Conservation (phyloP, 2,797 vertebrate genomes). For the Pterois miles region DNA sequence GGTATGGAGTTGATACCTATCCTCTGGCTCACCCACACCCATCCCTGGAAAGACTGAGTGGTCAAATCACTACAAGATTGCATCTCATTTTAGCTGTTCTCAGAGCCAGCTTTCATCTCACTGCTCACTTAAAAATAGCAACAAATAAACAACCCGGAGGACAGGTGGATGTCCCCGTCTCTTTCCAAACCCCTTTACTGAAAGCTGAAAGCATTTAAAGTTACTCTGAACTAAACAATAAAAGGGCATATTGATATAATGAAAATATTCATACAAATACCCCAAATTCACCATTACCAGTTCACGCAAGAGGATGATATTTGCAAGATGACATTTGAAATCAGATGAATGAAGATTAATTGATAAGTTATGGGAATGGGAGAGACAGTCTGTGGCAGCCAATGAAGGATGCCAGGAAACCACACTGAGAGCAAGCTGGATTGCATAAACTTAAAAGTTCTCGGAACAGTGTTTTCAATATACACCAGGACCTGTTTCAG, state of each 20-base stretch:
- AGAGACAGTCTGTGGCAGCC: slow-evolving; percentile 29
- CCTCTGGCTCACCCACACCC: slow-evolving; percentile 23
- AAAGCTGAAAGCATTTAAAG: neutral
- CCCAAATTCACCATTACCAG: slow-evolving; percentile 1
- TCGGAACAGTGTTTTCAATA: slow-evolving; percentile 30
- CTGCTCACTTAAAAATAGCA: neutral
- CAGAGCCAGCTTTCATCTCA: slow-evolving; percentile 44
- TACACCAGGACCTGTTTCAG: slow-evolving; percentile 25
- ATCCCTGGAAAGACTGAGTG: slow-evolving; percentile 20
- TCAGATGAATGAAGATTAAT: slow-evolving; percentile 45
- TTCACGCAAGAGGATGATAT: slow-evolving; percentile 2
- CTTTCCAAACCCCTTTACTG: slow-evolving; percentile 16
- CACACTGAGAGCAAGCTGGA: slow-evolving; percentile 24
- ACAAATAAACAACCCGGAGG: neutral
- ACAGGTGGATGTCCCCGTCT: neutral
- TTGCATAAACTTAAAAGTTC: slow-evolving; percentile 33
- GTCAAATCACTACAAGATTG: slow-evolving; percentile 21
- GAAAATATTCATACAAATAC: slow-evolving; percentile 3
- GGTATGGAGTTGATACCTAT: slow-evolving; percentile 34
- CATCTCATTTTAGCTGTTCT: slow-evolving; percentile 41
- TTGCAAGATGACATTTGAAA: neutral
- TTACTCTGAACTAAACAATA: neutral
- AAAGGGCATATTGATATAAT: neutral
- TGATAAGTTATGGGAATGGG: slow-evolving; percentile 33
- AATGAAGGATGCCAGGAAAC: slow-evolving; percentile 41